Evolutionary conservation across 92 coral and sea anemone species (phyloP).

Genomic region (Porites divaricata): DNA sequence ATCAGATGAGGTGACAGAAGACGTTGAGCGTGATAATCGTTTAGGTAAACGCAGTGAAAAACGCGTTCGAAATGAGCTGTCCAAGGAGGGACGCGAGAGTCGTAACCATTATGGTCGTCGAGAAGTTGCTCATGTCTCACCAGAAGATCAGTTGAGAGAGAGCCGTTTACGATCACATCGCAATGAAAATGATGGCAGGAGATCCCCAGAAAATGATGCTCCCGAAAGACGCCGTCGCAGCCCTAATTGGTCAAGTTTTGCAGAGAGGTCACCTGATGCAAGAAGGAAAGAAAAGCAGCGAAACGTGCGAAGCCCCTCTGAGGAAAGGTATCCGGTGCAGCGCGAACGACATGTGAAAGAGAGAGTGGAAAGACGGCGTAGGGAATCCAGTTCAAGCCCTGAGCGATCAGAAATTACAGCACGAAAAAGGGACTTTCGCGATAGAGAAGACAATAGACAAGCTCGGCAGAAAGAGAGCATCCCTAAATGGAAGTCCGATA

Average conservation of each 20-base stretch:
- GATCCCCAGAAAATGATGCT: conserved; percentile 2
- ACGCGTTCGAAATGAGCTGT: background rate
- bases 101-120: background rate
- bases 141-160: conserved; percentile 1
- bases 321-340: conserved; percentile 11
- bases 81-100: conserved; percentile 9
- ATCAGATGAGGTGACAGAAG: conserved; percentile 1
- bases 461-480: background rate
- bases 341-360: background rate
- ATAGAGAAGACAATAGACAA: conserved; percentile 10
- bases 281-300: conserved; percentile 15
- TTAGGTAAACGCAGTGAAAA: background rate
- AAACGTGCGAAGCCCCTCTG: conserved; percentile 26
- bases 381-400: conserved; percentile 25
- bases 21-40: background rate
- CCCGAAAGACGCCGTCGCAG: conserved; percentile 20
- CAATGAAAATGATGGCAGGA: background rate
- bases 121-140: conserved; percentile 5
- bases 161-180: background rate
- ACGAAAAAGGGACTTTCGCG: conserved; percentile 28
- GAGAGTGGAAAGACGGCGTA: conserved; percentile 8
- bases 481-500: background rate
- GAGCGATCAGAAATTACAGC: background rate
- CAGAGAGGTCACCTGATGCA: conserved; percentile 24
- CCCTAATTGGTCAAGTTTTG: conserved; percentile 19